Percentiles rank a stretch among this genome's conserved stretches.
These are phyloP conservation scores for Bubalus kerabau DNA, from an alignment of 2,113 vertebrate species.

Conservation along the genomic window DNA sequence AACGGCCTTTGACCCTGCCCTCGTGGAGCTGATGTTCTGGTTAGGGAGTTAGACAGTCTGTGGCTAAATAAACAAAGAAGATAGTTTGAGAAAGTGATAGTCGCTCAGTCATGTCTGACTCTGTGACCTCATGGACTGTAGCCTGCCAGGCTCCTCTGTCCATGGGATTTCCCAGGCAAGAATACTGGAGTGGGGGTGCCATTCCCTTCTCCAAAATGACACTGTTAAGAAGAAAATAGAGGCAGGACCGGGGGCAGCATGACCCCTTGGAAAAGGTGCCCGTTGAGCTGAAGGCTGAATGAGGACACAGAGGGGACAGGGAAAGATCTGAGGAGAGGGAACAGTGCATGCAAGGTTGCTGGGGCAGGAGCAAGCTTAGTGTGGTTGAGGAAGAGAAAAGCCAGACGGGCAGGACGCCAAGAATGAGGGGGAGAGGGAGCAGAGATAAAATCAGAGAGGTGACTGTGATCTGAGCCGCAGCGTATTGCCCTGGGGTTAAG, in stretches of 20 bases:
- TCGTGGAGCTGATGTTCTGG: neutral
- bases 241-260: neutral
- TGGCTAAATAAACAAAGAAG: neutral
- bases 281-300: neutral
- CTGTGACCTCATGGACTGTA: neutral
- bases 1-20: neutral
- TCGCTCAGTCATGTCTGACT: neutral
- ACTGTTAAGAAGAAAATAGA: neutral
- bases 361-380: neutral
- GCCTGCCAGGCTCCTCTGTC: neutral
- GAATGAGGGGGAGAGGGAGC: neutral
- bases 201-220: neutral
- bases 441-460: neutral
- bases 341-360: fast-evolving
- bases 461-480: neutral
- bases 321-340: neutral
- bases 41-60: neutral
- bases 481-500: neutral
- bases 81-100: neutral
- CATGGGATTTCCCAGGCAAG: neutral
- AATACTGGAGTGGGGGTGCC: neutral
- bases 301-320: neutral
- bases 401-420: neutral
- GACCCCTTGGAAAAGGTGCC: neutral
- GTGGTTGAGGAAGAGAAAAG: neutral